Percentiles rank a stretch among this genome's conserved stretches.
phyloP scores from a whole-genome alignment of 2,113 vertebrate genomes.

The Aramus guarauna region DNA sequence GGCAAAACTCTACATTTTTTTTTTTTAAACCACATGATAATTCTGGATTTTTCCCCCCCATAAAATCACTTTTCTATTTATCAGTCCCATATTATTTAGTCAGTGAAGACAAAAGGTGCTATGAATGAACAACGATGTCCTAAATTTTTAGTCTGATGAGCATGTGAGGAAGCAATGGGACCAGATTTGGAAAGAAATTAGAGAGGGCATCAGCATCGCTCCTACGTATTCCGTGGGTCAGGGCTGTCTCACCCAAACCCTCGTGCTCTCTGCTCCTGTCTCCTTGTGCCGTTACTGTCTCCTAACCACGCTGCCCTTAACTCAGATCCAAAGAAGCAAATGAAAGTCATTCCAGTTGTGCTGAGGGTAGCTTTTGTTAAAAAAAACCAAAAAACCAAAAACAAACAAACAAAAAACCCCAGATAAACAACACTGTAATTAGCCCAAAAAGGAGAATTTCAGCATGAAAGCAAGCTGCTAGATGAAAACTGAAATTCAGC shows the following conservation, averaged over 20 bases:
- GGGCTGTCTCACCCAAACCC: background rate
- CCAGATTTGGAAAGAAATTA: background rate
- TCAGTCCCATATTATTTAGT: background rate
- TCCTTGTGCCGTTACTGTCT: background rate
- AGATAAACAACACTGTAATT: background rate
- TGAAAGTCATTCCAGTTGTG: background rate
- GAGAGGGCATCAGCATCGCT: background rate
- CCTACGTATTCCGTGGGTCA: accelerated
- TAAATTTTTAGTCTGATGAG: background rate
- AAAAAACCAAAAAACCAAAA: too few species aligned
- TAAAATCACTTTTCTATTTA: background rate
- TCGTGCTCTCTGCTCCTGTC: background rate
- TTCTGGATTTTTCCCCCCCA: accelerated
- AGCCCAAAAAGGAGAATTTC: background rate
- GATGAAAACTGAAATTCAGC: background rate
- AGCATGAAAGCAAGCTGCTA: background rate
- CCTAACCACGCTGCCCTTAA: background rate
- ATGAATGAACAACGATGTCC: background rate
- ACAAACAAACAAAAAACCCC: too few species aligned
- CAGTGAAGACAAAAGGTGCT: background rate
- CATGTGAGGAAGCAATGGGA: background rate
- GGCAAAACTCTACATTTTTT: background rate
- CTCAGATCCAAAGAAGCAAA: accelerated
- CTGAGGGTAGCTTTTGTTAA: background rate
- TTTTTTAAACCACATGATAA: background rate